Conservation (phyloP, 2,113 vertebrate genomes). For the Poecile atricapillus region DNA sequence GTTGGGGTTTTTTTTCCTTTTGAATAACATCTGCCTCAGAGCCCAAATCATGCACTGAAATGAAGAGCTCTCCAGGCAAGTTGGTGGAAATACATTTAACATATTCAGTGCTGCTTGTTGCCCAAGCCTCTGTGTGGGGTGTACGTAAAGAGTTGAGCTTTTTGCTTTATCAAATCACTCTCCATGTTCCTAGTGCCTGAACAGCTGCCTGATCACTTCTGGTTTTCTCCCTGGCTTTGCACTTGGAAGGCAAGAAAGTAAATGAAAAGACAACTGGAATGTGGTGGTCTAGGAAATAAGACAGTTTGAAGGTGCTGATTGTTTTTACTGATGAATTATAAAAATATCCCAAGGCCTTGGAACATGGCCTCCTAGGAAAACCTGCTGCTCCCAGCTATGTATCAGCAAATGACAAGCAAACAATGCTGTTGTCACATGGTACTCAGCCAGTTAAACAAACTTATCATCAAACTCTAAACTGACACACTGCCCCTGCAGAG, state of each 20-base stretch:
- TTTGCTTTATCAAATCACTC: neutral
- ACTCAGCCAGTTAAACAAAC: neutral
- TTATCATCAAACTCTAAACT: neutral
- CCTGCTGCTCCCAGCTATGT: neutral
- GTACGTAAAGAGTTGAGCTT: neutral
- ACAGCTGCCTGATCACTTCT: neutral
- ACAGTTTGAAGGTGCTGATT: neutral
- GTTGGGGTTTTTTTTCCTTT: neutral
- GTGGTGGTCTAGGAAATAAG: neutral
- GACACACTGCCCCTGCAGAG: neutral
- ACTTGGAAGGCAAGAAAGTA: neutral
- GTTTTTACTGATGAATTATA: neutral
- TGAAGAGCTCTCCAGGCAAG: neutral
- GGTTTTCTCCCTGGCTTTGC: neutral
- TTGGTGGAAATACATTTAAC: neutral
- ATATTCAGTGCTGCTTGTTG: conserved; percentile 1
- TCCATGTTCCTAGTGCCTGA: conserved; percentile 16
- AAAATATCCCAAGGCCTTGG: neutral
- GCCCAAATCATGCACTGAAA: neutral
- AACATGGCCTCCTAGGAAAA: neutral
- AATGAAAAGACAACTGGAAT: neutral
- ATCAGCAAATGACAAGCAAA: neutral
- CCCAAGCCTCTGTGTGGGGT: neutral
- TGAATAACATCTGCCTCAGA: neutral
- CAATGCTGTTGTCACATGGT: neutral